phyloP scores from a whole-genome alignment of 2,113 vertebrate genomes.

The Xiphophorus maculatus region DNA sequence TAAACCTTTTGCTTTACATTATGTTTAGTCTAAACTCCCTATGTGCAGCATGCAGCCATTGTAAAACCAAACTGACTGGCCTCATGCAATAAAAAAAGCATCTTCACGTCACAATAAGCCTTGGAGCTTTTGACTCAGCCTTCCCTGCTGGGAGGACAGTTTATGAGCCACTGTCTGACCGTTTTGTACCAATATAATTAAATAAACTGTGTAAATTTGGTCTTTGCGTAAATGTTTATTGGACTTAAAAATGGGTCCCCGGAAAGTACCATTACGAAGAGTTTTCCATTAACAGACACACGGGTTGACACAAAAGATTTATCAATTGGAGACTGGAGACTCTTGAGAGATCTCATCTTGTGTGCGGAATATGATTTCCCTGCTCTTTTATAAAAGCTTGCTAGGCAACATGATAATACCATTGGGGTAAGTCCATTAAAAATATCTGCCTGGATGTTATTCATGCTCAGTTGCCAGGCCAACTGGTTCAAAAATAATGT shows the following conservation, averaged over 20 bases:
- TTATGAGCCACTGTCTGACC: not conserved
- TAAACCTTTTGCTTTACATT: not conserved
- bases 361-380: slow-evolving; percentile 42
- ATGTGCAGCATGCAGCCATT: not conserved
- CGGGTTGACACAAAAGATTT: slow-evolving; percentile 37
- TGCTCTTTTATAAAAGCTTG: slow-evolving; percentile 52
- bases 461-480: slow-evolving; percentile 64
- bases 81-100: not conserved
- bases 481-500: slow-evolving; percentile 53
- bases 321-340: slow-evolving; percentile 48
- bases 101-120: slow-evolving; percentile 13
- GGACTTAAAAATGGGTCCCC: slow-evolving; percentile 17
- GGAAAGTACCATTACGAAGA: slow-evolving; percentile 3
- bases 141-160: not conserved
- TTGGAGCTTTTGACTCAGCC: not conserved
- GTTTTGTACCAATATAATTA: slow-evolving; percentile 2
- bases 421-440: slow-evolving; percentile 62
- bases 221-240: slow-evolving; percentile 24
- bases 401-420: slow-evolving; percentile 59
- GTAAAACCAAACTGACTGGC: not conserved
- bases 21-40: not conserved
- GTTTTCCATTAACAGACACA: slow-evolving; percentile 38
- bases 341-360: slow-evolving; percentile 51
- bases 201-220: slow-evolving; percentile 24
- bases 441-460: slow-evolving; percentile 62